A percentile compares a stretch with the other conserved stretches of the same genome.
Conservation (phyloP, 2,113 vertebrate species). For the Gnathonemus longibarbis region DNA sequence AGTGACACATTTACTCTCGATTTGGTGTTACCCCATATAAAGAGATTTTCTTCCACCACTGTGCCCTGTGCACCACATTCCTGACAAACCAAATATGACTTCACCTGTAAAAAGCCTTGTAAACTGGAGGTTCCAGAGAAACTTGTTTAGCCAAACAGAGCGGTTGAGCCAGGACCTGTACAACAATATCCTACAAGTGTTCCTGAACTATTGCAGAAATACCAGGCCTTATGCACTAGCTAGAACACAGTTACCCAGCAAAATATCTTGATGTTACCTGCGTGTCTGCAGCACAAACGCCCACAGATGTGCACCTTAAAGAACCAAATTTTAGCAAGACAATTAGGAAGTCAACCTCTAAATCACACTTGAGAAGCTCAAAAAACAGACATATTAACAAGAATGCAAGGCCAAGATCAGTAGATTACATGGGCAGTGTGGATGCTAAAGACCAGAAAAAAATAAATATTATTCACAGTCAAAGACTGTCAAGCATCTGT, state of each 20-base stretch:
- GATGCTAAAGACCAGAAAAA: neutral
- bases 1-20: neutral
- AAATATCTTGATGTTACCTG: neutral
- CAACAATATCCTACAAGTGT: neutral
- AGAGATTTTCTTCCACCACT: neutral
- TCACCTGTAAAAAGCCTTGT: neutral
- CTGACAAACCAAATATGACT: neutral
- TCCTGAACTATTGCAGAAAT: neutral
- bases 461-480: neutral
- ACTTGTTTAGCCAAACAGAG: neutral
- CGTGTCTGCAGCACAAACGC: neutral
- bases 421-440: neutral
- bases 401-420: neutral
- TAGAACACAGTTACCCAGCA: neutral
- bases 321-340: neutral
- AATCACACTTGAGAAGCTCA: neutral
- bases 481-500: neutral
- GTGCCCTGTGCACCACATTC: neutral
- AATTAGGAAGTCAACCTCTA: neutral
- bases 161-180: neutral
- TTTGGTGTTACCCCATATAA: neutral
- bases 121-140: neutral
- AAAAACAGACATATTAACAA: neutral
- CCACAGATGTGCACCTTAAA: neutral
- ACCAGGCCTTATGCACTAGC: neutral